Percentiles rank a stretch among this genome's conserved stretches.
Conservation (phyloP, 2,113 vertebrate genomes). For the Onychorhynchus coronatus region DNA sequence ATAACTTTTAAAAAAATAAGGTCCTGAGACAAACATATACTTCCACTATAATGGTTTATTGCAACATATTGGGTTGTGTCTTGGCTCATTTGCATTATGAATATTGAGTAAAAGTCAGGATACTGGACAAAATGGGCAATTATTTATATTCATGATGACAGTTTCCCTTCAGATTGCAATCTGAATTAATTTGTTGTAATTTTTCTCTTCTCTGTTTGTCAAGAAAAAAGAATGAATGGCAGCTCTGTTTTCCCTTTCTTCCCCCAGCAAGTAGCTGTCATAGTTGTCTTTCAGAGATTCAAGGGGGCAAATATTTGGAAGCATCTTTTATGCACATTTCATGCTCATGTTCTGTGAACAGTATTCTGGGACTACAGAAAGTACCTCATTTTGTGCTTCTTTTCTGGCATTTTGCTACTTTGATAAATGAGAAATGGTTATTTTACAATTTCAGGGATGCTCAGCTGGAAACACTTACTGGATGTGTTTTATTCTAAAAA, state of each 20-base stretch:
- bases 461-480: not conserved
- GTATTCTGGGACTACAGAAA: not conserved
- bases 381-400: not conserved
- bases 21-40: not conserved
- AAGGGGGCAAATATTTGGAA: not conserved
- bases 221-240: not conserved
- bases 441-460: not conserved
- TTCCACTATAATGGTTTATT: not conserved
- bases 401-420: not conserved
- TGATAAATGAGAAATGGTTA: not conserved
- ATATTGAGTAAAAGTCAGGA: not conserved
- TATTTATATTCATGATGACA: not conserved
- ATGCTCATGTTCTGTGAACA: not conserved
- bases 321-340: not conserved
- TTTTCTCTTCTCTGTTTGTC: not conserved
- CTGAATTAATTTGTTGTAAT: not conserved
- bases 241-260: not conserved
- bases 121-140: not conserved
- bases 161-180: not conserved
- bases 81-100: not conserved
- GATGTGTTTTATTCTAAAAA: not conserved
- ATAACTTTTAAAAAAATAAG: not conserved
- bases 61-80: not conserved
- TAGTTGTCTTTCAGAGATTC: not conserved
- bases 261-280: not conserved